These are phyloP conservation scores for Pseudomugil gertrudae DNA, from an alignment of 2,797 vertebrate species.

Conservation along the genomic window DNA sequence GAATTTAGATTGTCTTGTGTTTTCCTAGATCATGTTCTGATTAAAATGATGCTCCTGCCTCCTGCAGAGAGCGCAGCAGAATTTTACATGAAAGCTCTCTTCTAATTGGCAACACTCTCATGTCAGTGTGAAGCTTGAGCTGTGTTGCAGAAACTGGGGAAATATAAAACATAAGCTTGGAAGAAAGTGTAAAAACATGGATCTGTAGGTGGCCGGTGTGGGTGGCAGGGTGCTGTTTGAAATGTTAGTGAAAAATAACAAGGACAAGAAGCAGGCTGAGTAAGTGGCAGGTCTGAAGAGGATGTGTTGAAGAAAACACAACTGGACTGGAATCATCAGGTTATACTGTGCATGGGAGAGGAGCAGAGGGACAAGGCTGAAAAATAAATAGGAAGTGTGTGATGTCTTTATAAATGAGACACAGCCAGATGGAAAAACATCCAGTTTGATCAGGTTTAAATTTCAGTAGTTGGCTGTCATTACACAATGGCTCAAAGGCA, in stretches of 20 bases:
- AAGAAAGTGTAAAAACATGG: constrained; percentile 10
- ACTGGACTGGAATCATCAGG: background rate
- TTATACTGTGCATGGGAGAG: too few species aligned
- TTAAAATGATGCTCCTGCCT: constrained; percentile 45
- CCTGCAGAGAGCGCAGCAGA: constrained; percentile 37
- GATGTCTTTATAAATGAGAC: constrained; percentile 9
- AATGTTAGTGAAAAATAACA: constrained; percentile 4
- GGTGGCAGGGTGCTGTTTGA: constrained; percentile 11
- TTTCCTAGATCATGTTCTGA: constrained; percentile 47
- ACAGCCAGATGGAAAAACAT: constrained; percentile 15
- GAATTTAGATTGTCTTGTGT: constrained; percentile 28
- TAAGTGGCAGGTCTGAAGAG: background rate
- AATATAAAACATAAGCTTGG: constrained; percentile 43
- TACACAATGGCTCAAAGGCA: constrained; percentile 34
- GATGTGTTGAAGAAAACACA: constrained; percentile 1
- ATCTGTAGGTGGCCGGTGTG: constrained; percentile 23
- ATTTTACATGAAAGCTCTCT: constrained; percentile 41
- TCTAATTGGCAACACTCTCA: constrained; percentile 40
- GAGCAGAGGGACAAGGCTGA: background rate
- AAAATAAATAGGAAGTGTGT: constrained; percentile 3
- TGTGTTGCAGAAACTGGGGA: constrained; percentile 33
- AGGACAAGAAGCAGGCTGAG: background rate
- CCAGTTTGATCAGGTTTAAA: constrained; percentile 12
- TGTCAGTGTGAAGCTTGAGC: constrained; percentile 32
- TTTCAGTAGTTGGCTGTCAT: constrained; percentile 22